phyloP scores from a whole-genome alignment of 2,113 vertebrate genomes.

The Alligator mississippiensis region DNA sequence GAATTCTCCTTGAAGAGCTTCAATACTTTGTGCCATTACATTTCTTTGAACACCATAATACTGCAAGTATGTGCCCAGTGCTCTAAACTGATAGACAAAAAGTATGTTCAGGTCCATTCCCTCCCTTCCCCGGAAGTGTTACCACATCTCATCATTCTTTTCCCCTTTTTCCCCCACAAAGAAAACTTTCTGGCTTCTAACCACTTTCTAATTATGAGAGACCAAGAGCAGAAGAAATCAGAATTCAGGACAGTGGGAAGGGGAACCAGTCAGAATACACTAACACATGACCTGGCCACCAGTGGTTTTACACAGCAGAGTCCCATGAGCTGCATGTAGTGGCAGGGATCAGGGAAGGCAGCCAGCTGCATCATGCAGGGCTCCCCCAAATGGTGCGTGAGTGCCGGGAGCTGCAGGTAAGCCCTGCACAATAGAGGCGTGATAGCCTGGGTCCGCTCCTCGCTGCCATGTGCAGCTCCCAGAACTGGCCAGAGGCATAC shows the following conservation, averaged over 20 bases:
- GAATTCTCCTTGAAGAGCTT: too few relatives aligned
- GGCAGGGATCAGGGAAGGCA: too few relatives aligned
- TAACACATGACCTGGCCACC: neutral
- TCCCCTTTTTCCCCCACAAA: neutral
- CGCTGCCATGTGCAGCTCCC: too few relatives aligned
- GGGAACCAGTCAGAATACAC: neutral
- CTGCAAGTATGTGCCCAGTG: neutral
- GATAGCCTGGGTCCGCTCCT: too few relatives aligned
- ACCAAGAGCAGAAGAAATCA: neutral
- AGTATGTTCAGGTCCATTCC: neutral
- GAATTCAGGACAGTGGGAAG: neutral
- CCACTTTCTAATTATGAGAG: too few relatives aligned
- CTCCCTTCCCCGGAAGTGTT: neutral
- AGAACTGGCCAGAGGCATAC: too few relatives aligned
- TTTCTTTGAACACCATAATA: neutral
- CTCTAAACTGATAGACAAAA: neutral
- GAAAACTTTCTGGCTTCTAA: neutral
- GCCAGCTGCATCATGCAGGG: too few relatives aligned
- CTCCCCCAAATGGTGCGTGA: too few relatives aligned
- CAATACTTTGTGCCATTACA: neutral
- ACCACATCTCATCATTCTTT: neutral
- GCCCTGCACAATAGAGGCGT: too few relatives aligned
- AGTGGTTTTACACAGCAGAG: neutral
- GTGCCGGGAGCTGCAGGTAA: too few relatives aligned
- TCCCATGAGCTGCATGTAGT: too few relatives aligned